Percentiles rank a stretch among this genome's conserved stretches.
phyloP scores from a whole-genome alignment of 1,140 invertebrate genomes.

The Drosophila jambulina region DNA sequence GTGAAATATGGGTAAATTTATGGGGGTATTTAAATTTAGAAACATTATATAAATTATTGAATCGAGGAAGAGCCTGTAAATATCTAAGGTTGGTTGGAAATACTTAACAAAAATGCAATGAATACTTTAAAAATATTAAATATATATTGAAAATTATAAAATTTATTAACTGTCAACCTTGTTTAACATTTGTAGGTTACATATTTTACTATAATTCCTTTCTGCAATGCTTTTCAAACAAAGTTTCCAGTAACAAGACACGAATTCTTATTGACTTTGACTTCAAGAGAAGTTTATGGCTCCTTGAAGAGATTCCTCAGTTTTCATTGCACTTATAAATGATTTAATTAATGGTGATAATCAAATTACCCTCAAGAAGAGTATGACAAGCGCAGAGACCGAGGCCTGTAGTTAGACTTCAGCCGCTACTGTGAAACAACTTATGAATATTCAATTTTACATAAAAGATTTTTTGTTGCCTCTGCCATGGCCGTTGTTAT shows the following conservation, averaged over 20 bases:
- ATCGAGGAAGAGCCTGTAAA: not conserved
- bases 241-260: not conserved
- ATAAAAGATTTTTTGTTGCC: conserved; percentile 81
- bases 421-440: conserved; percentile 62
- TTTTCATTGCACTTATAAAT: not conserved
- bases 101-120: not conserved
- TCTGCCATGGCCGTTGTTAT: conserved; percentile 66
- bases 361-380: conserved; percentile 1
- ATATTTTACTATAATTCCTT: not conserved
- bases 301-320: not conserved
- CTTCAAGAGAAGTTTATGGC: not conserved
- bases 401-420: conserved; percentile 60
- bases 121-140: not conserved
- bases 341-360: not conserved
- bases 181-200: not conserved
- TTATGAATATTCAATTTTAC: conserved; percentile 84
- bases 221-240: no score
- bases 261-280: not conserved
- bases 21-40: not conserved
- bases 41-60: not conserved
- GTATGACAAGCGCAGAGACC: conserved; percentile 12
- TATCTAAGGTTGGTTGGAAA: not conserved
- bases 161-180: not conserved
- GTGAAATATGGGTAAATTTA: not conserved
- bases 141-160: not conserved